Percentiles rank a stretch among this genome's conserved stretches.
phyloP scores from a whole-genome alignment of 2,113 vertebrate species.

The Sphyrna mokarran region DNA sequence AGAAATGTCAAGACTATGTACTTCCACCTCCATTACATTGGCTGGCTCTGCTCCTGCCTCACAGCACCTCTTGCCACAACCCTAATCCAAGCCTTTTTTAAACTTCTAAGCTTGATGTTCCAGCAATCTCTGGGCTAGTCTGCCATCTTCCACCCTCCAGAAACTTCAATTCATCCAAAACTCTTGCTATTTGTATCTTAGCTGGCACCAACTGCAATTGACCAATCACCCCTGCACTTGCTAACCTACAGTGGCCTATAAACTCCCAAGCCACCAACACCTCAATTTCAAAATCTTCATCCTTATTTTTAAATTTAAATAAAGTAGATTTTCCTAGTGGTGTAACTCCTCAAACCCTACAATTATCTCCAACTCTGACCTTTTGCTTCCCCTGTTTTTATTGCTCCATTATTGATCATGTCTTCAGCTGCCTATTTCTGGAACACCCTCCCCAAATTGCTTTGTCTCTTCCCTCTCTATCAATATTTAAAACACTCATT shows the following conservation, averaged over 20 bases:
- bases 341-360: not conserved
- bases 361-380: not conserved
- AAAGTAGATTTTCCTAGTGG: not conserved
- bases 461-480: not conserved
- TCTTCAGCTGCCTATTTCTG: not conserved
- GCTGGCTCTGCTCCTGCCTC: not conserved
- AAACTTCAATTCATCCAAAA: not conserved
- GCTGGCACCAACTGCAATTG: not conserved
- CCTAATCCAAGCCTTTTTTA: not conserved
- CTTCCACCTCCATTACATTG: not conserved
- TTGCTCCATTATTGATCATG: not conserved
- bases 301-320: not conserved
- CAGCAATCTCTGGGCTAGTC: not conserved
- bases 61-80: too few relatives aligned
- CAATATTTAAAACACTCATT: not conserved
- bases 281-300: not conserved
- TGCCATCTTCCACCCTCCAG: not conserved
- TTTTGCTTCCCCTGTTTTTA: not conserved
- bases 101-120: not conserved
- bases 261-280: not conserved
- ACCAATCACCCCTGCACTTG: not conserved
- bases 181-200: not conserved
- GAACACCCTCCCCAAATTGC: not conserved
- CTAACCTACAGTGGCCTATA: not conserved
- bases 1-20: conserved; percentile 37